Percentiles rank a stretch among this genome's conserved stretches.
Evolutionary conservation across 2,113 vertebrate genomes (phyloP).

Genomic region (Jacana jacana): DNA sequence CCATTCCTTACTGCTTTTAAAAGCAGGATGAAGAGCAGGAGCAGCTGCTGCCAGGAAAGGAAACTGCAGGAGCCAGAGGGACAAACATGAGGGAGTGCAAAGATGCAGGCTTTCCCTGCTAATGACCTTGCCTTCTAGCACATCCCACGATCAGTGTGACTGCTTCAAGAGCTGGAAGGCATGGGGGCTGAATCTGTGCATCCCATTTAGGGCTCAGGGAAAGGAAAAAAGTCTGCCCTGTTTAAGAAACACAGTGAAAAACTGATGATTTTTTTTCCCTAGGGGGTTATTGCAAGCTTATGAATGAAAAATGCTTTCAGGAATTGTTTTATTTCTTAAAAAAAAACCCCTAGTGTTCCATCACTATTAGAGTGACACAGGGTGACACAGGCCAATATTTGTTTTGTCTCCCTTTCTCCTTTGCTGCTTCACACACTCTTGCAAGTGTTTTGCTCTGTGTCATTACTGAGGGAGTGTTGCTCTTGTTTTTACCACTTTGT

Average conservation of each 20-base stretch:
- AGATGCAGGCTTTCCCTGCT: not conserved
- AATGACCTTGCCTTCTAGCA: not conserved
- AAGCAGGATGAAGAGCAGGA: not conserved
- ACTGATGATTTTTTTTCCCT: not conserved
- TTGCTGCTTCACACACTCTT: not conserved
- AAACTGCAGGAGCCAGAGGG: not conserved
- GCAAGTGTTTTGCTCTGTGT: not conserved
- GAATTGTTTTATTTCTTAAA: not conserved
- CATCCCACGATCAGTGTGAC: not conserved
- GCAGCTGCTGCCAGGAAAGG: conserved; percentile 20
- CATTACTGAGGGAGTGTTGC: not conserved
- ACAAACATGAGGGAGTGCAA: not conserved
- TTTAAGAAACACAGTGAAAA: not conserved
- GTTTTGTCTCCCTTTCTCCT: not conserved
- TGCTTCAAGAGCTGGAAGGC: not conserved
- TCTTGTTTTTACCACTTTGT: not conserved
- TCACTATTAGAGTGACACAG: not conserved
- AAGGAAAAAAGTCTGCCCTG: not conserved
- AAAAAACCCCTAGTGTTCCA: not conserved
- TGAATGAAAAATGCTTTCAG: not conserved
- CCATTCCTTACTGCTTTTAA: not conserved
- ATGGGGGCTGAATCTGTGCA: not conserved
- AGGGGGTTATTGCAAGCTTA: not conserved
- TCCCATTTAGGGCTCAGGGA: not conserved
- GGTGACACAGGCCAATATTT: not conserved